These are phyloP conservation scores for Gonioctena quinquepunctata DNA, from an alignment of 1,140 invertebrate genomes.

Conservation along the genomic window DNA sequence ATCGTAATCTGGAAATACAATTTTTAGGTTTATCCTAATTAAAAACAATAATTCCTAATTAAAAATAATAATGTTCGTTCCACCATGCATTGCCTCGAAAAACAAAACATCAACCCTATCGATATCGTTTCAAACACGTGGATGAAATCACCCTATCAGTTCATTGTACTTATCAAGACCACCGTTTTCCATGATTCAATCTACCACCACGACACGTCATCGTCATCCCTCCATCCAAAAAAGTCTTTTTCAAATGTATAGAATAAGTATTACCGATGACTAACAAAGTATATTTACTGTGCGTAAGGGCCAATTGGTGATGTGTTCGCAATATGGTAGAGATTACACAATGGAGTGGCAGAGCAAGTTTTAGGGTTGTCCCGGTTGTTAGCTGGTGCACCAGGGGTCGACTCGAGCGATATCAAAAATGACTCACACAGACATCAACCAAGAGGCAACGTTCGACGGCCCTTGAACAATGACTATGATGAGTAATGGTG, in stretches of 20 bases:
- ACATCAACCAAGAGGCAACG: background rate
- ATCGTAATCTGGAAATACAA: too few species aligned
- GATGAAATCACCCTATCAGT: too few species aligned
- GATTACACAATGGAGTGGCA: constrained; percentile 8
- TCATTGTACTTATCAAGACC: too few species aligned
- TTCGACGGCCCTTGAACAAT: constrained; percentile 18
- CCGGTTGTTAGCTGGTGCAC: background rate
- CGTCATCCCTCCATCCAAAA: background rate
- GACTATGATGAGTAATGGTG: constrained; percentile 17
- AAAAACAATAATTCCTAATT: too few species aligned
- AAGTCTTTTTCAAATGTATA: background rate
- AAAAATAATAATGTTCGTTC: too few species aligned
- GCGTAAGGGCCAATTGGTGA: constrained; percentile 10
- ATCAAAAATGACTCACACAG: constrained; percentile 16
- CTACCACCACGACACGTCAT: background rate
- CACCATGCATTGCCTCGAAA: too few species aligned
- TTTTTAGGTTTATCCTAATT: too few species aligned
- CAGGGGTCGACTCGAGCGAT: background rate
- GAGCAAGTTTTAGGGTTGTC: background rate
- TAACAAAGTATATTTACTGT: background rate
- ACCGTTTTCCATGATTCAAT: constrained; percentile 1
- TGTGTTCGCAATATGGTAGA: constrained; percentile 8
- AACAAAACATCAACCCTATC: too few species aligned
- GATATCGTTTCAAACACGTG: too few species aligned
- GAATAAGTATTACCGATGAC: constrained; percentile 8